Evolutionary conservation across 2,888 invertebrate genomes (phyloP), one percentile per base, ranked within the genome.

Genomic region (Rosalia funebris): DNA sequence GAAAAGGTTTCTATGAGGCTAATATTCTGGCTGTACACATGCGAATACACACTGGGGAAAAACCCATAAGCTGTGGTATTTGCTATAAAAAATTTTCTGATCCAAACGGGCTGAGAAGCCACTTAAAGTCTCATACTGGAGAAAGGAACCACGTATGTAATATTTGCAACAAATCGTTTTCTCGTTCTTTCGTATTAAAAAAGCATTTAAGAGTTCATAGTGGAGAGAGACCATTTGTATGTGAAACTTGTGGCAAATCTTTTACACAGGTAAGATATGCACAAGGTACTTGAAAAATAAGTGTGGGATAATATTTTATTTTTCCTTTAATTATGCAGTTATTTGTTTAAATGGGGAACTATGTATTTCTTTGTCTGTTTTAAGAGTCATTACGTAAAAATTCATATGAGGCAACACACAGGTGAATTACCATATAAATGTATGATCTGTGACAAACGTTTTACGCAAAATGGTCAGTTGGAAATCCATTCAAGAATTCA

Each of bases 331-430:
- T n/a, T n/a, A 34, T 11, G 11, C 34, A 34, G 5, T 34, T 3
- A 10, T 34, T n/a, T 34, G 10, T 34, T 34, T n/a, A 34, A 34
- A 11, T n/a, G 10, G 34, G 5, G 3, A 9, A 25, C 9, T 7
- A 34, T n/a, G 34, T 34, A 9, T 34, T n/a, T 34, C 11, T 3
- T 34, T 34, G 34, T 34, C 11, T 34, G 11, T 2, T 74, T 74
- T 54, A 58, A 77, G 77, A 76, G 76, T 53, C 75, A 79, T 65
- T 78, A 79, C 57, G 77, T 79, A 4, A 65, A 73, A 3, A 64
- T 77, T 42, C 78, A 79, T 59, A 77, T 79, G 77, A 55, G 76
- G 32, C 75, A 76, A 62, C 78, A 79, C 58, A 78, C 77, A n/a
- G 78, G 77, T 2, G 76, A 77, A 60, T 60, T 76, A 15, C 77